phyloP scores from a whole-genome alignment of 2,888 invertebrate genomes.

The Yponomeuta cagnagella region DNA sequence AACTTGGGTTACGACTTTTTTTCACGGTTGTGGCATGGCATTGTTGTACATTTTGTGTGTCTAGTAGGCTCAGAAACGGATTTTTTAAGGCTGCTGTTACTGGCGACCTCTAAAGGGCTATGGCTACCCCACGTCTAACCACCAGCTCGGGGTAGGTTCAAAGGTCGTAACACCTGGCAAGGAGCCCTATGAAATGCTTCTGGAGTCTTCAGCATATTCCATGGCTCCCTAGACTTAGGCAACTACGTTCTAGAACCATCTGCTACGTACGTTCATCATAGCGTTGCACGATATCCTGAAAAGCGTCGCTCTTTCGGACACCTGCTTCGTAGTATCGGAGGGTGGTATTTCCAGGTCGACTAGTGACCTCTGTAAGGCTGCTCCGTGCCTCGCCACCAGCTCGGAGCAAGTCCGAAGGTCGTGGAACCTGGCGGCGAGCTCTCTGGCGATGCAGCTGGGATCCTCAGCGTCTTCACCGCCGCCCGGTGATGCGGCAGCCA shows the following conservation, averaged over 20 bases:
- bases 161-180: too few species aligned
- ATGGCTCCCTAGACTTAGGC: too few species aligned
- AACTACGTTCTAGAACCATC: conserved; percentile 58
- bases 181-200: too few species aligned
- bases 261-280: conserved; percentile 88
- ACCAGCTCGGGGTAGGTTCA: too few species aligned
- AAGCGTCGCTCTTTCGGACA: conserved; percentile 94
- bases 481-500: conserved; percentile 61
- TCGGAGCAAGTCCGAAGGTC: conserved; percentile 95
- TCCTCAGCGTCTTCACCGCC: conserved; percentile 73
- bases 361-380: conserved; percentile 86
- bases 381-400: conserved; percentile 91
- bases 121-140: too few species aligned
- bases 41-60: too few species aligned
- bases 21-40: too few species aligned
- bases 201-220: too few species aligned
- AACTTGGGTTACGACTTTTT: too few species aligned
- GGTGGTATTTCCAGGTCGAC: conserved; percentile 85
- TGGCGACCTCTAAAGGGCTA: too few species aligned
- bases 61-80: too few species aligned
- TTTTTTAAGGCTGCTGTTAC: too few species aligned
- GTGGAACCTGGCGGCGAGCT: conserved; percentile 86
- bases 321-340: conserved; percentile 88
- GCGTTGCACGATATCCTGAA: conserved; percentile 97
- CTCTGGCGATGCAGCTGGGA: conserved; percentile 79